Conservation (phyloP, 2,888 invertebrate genomes). For the Urechis unicinctus region DNA sequence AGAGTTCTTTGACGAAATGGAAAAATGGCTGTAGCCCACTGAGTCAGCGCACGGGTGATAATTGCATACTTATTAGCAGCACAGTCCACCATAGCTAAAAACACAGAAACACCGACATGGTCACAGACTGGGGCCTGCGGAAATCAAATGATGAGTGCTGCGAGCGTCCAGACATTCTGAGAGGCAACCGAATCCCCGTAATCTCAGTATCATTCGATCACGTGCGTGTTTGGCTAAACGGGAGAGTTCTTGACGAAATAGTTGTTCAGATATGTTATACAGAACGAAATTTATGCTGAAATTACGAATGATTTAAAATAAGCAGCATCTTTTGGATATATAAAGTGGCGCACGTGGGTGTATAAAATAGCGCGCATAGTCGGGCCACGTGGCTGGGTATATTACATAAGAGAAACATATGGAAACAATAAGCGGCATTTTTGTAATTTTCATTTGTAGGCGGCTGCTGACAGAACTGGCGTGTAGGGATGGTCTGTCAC, state of each 20-base stretch:
- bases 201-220: neutral
- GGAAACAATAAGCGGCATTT: conserved; percentile 16
- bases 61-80: too few species aligned
- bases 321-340: conserved; percentile 3
- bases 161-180: too few species aligned
- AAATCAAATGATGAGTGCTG: too few species aligned
- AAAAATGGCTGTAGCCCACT: too few species aligned
- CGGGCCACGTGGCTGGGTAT: conserved; percentile 12
- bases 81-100: too few species aligned
- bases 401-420: conserved; percentile 17
- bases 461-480: conserved; percentile 4
- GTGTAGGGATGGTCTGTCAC: neutral
- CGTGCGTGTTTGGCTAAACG: neutral
- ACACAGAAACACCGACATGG: too few species aligned
- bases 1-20: too few species aligned
- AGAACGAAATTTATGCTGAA: conserved; percentile 13
- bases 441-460: conserved; percentile 16
- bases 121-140: too few species aligned
- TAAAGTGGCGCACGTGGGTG: conserved; percentile 3
- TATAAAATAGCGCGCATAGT: conserved; percentile 5
- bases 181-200: neutral
- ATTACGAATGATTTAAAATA: conserved; percentile 9
- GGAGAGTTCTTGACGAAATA: conserved; percentile 8
- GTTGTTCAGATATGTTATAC: conserved; percentile 11
- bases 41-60: too few species aligned